Base-by-base conservation (phyloP, 2,797 vertebrate species). In the Sternotherus odoratus region DNA sequence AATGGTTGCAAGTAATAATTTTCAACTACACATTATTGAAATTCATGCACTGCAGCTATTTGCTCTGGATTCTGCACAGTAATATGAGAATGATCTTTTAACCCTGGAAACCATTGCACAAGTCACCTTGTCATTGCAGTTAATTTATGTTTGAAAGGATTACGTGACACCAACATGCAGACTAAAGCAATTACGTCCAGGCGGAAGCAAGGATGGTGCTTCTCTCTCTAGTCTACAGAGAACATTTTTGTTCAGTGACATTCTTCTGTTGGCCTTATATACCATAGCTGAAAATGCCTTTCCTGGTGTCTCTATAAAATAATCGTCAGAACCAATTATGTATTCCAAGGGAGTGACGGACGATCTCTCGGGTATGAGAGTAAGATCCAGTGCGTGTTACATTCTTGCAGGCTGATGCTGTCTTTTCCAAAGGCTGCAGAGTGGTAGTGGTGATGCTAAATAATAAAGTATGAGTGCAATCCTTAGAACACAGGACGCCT, bases 381-480 rank as follows among this genome's bases (percentile, higher is more conserved):
- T 13, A 15, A 86, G 74, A 79, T 13, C 43, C 30, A 72, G 48
- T 24, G 2, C 0, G 28, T 11, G 10, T 6, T 82, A 11, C 24
- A 8, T 1, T 11, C n/a, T 30, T 28, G 8, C 8, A 54, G 83
- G 39, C 79, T n/a, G 15, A 3, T 17, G 16, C 49, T 78, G 49
- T 49, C 48, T 78, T 51, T n/a, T 78, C 33, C 30, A 60, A 48
- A 33, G 60, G 60, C 6, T 56, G 78, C n/a, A 75, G 5, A 43
- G 33, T 49, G n/a, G 12, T 13, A 50, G 2, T 30, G 63, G 23
- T 0, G 0, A 50, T 54, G 48, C 46, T 50, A 69, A 24, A 57
- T 57, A 53, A 33, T 0, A 0, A 78, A 72, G 57, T 21, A 30
- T 1, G 0, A 72, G 16, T 39, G 4, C 5, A 54, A 63, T 46